Evolutionary conservation across 2,888 invertebrate species (phyloP).

Genomic region (Pimpla rufipes): DNA sequence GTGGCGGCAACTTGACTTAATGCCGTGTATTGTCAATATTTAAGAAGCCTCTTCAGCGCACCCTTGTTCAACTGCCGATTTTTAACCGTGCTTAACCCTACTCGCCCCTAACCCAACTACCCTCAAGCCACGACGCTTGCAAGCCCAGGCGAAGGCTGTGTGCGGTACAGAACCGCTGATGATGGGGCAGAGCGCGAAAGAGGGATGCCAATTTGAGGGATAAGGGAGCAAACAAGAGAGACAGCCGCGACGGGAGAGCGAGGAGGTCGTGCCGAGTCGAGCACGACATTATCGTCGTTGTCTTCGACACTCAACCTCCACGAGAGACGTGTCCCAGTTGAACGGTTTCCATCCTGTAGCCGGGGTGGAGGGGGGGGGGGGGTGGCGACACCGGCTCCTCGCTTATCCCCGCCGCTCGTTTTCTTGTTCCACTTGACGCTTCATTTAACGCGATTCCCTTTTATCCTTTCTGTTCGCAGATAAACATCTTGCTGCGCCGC

Average conservation of each 20-base stretch:
- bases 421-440: slow-evolving; percentile 27
- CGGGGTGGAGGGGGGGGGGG: background rate
- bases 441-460: slow-evolving; percentile 23
- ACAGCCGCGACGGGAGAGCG: background rate
- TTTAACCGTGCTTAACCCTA: no score
- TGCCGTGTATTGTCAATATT: no score
- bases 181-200: background rate
- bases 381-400: background rate
- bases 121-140: background rate
- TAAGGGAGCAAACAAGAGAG: background rate
- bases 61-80: no score
- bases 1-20: no score
- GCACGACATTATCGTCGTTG: slow-evolving; percentile 25
- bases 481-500: slow-evolving; percentile 13
- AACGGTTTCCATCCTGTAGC: slow-evolving; percentile 26
- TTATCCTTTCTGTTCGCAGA: slow-evolving; percentile 45
- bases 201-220: background rate
- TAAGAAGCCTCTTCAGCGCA: no score
- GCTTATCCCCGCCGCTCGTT: background rate
- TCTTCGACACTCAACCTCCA: slow-evolving; percentile 14
- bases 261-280: slow-evolving; percentile 12
- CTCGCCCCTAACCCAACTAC: no score
- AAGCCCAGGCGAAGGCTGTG: background rate
- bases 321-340: slow-evolving; percentile 16
- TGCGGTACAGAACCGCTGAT: background rate